These are phyloP conservation scores for Malthinus flaveolus DNA, from an alignment of 2,888 invertebrate species.

Conservation along the genomic window DNA sequence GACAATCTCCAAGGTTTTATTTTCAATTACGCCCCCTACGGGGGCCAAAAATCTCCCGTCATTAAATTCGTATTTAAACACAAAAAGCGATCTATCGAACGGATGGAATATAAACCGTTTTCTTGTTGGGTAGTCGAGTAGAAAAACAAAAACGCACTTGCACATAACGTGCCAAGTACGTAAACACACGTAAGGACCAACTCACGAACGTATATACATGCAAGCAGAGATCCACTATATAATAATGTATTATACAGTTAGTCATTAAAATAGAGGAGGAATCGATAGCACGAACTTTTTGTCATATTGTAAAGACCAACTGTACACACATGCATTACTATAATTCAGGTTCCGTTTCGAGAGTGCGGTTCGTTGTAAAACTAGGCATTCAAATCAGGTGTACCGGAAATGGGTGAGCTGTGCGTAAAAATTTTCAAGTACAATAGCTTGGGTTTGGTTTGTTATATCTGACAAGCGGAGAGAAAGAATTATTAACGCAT, in stretches of 20 bases:
- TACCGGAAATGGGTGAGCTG: slow-evolving; percentile 14
- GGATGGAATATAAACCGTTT: no score
- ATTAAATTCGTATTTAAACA: no score
- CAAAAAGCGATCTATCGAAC: no score
- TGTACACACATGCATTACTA: slow-evolving; percentile 16
- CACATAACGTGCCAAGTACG: slow-evolving; percentile 2
- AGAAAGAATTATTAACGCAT: slow-evolving; percentile 1
- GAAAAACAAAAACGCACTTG: slow-evolving; percentile 14
- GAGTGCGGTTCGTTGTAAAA: slow-evolving; percentile 3
- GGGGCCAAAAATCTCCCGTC: no score
- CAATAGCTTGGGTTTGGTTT: slow-evolving; percentile 9
- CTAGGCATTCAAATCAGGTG: slow-evolving; percentile 13
- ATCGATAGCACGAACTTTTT: neutral
- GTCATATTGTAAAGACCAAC: slow-evolving; percentile 5
- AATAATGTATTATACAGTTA: slow-evolving; percentile 29
- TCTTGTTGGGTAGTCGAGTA: neutral
- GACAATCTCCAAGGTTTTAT: neutral
- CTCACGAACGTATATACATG: slow-evolving; percentile 26
- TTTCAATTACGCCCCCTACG: neutral
- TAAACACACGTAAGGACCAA: slow-evolving; percentile 12
- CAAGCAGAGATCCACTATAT: slow-evolving; percentile 27
- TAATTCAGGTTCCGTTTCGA: slow-evolving; percentile 12
- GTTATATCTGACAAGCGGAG: slow-evolving; percentile 2
- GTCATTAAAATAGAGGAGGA: slow-evolving; percentile 1
- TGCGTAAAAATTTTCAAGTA: slow-evolving; percentile 14